These are phyloP conservation scores for Electrophaes corylata DNA, from an alignment of 2,888 invertebrate genomes.

Conservation along the genomic window DNA sequence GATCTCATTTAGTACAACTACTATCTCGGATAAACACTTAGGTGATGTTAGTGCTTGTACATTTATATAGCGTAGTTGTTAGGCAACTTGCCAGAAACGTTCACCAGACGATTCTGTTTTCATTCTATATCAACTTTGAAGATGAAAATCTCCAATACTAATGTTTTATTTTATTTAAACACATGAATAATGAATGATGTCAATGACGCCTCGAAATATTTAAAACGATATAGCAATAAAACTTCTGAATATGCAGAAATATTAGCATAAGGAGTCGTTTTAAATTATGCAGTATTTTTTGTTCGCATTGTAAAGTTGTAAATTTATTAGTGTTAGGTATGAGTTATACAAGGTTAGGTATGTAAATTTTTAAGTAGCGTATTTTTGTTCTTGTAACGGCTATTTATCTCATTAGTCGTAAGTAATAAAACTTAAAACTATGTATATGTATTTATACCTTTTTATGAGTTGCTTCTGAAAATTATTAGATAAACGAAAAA, in stretches of 20 bases:
- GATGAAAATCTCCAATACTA: conserved; percentile 39
- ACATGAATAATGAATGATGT: conserved; percentile 43
- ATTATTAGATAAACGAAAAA: too few relatives aligned
- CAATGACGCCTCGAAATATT: conserved; percentile 43
- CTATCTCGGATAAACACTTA: conserved; percentile 43
- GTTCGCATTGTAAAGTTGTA: conserved; percentile 13
- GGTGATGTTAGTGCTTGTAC: conserved; percentile 33
- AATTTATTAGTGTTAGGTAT: not conserved
- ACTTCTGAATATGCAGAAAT: conserved; percentile 19
- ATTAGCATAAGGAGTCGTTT: conserved; percentile 33
- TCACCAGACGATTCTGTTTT: conserved; percentile 50
- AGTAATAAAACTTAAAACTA: too few relatives aligned
- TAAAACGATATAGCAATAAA: conserved; percentile 24
- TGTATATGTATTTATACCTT: too few relatives aligned
- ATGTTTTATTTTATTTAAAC: conserved; percentile 32
- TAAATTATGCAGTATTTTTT: conserved; percentile 14
- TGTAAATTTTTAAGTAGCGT: not conserved
- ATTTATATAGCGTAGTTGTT: conserved; percentile 37
- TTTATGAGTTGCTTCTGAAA: too few relatives aligned
- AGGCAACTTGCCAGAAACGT: conserved; percentile 56
- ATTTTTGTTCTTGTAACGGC: not conserved
- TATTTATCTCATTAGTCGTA: not conserved
- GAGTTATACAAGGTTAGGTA: not conserved
- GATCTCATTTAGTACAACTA: conserved; percentile 50
- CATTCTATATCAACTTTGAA: conserved; percentile 46